These are phyloP conservation scores for Danaus melanippus DNA, from an alignment of 1,140 invertebrate species.

Conservation along the genomic window DNA sequence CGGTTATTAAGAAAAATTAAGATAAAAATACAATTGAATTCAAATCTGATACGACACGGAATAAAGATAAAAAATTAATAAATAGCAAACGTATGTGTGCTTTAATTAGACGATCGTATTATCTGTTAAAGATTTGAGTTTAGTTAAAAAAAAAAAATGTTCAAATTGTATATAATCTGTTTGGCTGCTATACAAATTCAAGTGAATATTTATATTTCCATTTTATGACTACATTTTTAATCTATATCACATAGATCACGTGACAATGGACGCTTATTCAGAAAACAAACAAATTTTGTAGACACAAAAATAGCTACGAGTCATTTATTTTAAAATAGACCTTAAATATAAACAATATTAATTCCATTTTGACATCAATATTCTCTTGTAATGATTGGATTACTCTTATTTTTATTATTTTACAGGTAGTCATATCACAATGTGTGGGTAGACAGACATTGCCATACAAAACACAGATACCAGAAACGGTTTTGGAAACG, in stretches of 20 bases:
- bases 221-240: too few relatives aligned
- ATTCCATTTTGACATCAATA: too few relatives aligned
- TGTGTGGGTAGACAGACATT: conserved; percentile 21
- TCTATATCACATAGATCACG: too few relatives aligned
- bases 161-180: conserved; percentile 5
- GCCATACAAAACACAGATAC: conserved; percentile 21
- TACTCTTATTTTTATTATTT: conserved; percentile 10
- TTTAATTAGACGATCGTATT: neutral
- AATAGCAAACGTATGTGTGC: conserved; percentile 16
- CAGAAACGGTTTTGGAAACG: conserved; percentile 24
- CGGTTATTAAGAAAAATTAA: neutral
- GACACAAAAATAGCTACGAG: too few relatives aligned
- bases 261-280: too few relatives aligned
- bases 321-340: too few relatives aligned
- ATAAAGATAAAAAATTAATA: conserved; percentile 22
- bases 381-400: too few relatives aligned
- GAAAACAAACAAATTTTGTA: too few relatives aligned
- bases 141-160: neutral
- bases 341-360: too few relatives aligned
- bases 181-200: conserved; percentile 6
- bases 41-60: conserved; percentile 22
- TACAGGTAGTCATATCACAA: conserved; percentile 27
- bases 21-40: conserved; percentile 1
- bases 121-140: too few relatives aligned
- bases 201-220: conserved; percentile 8